A percentile compares a stretch with the other conserved stretches of the same genome.
Conservation (phyloP, 2,113 vertebrate genomes). For the Atherinomorus stipes region DNA sequence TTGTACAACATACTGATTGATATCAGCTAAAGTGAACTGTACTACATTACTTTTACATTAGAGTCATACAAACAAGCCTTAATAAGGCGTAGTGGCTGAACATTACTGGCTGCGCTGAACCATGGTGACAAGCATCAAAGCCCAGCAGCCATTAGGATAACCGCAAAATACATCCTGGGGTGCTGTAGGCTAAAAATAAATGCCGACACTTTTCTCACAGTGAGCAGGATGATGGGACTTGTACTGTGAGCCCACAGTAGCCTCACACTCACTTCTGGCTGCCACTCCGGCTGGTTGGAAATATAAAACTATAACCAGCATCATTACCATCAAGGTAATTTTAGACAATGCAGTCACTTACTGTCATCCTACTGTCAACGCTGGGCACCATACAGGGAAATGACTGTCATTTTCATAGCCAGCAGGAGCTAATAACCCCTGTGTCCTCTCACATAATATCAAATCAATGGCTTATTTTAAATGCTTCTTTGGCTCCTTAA, state of each 20-base stretch:
- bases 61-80: slow-evolving; percentile 3
- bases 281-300: neutral
- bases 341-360: slow-evolving; percentile 8
- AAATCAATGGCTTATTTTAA: slow-evolving; percentile 22
- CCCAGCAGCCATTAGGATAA: slow-evolving; percentile 62
- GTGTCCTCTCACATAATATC: slow-evolving; percentile 18
- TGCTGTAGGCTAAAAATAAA: slow-evolving; percentile 62
- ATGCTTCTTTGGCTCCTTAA: neutral
- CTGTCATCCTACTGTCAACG: slow-evolving; percentile 21
- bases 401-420: neutral
- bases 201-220: slow-evolving; percentile 29
- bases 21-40: neutral
- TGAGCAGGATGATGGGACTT: slow-evolving; percentile 36
- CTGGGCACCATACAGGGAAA: slow-evolving; percentile 15
- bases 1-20: too few species aligned
- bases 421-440: slow-evolving; percentile 16
- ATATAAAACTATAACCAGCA: slow-evolving; percentile 22
- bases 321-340: slow-evolving; percentile 10
- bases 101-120: slow-evolving; percentile 22
- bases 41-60: neutral
- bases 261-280: neutral
- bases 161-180: slow-evolving; percentile 34
- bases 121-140: slow-evolving; percentile 49
- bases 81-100: slow-evolving; percentile 14
- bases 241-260: neutral